These are phyloP conservation scores for Mus caroli DNA, from an alignment of 2,797 vertebrate species.

Conservation along the genomic window DNA sequence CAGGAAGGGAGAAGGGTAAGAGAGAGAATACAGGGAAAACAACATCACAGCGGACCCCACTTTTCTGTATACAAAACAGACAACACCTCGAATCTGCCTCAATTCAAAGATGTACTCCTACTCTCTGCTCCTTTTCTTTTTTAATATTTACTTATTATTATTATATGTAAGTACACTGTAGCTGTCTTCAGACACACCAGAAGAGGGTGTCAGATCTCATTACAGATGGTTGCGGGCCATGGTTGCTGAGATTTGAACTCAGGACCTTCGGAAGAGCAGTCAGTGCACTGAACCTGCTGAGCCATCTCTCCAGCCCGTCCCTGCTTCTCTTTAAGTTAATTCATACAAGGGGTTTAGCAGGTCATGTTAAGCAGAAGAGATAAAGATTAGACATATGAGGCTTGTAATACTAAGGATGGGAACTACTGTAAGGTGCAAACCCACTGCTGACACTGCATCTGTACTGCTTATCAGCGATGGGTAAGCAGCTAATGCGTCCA, in stretches of 20 bases:
- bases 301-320: too few species aligned
- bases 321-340: conserved; percentile 30
- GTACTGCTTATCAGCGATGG: background rate
- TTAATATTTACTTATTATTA: too few species aligned
- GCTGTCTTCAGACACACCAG: too few species aligned
- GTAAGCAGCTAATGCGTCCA: background rate
- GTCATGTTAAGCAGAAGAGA: background rate
- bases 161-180: too few species aligned
- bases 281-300: too few species aligned
- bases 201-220: too few species aligned
- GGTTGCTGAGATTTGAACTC: too few species aligned
- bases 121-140: too few species aligned
- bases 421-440: background rate
- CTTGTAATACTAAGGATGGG: background rate
- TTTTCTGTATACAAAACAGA: background rate
- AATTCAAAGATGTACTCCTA: conserved; percentile 37
- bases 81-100: background rate
- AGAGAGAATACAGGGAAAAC: background rate
- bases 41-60: background rate
- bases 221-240: too few species aligned
- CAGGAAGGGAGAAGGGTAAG: background rate
- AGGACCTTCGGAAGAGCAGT: too few species aligned
- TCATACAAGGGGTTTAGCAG: conserved; percentile 56
- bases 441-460: background rate
- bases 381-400: background rate